These are phyloP conservation scores for Drosophila rufa DNA, from an alignment of 1,140 invertebrate genomes.

Conservation along the genomic window DNA sequence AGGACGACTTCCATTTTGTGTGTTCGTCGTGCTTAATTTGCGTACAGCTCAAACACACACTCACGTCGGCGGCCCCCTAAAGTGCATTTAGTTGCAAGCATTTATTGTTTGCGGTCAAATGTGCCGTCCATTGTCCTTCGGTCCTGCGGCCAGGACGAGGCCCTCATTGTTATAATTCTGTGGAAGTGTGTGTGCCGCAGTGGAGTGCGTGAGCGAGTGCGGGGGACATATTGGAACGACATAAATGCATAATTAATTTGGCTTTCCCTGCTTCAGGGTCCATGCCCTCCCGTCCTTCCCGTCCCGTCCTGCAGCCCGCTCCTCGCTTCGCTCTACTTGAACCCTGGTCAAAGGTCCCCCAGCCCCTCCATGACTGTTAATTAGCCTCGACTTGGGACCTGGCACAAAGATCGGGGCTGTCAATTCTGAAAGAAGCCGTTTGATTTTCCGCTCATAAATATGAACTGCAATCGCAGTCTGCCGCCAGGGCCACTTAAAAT, in stretches of 20 bases:
- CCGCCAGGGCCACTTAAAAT: conserved; percentile 46
- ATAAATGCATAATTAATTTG: conserved; percentile 84
- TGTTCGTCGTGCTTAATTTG: conserved; percentile 80
- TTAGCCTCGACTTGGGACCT: conserved; percentile 7
- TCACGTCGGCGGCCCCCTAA: conserved; percentile 52
- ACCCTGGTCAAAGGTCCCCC: conserved; percentile 8
- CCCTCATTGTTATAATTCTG: conserved; percentile 60
- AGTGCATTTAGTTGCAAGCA: conserved; percentile 82
- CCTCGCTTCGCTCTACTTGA: conserved; percentile 50
- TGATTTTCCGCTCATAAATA: conserved; percentile 30
- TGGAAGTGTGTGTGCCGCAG: conserved; percentile 18
- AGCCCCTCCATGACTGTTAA: conserved; percentile 19
- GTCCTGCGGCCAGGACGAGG: conserved; percentile 51
- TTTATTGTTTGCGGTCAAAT: conserved; percentile 83
- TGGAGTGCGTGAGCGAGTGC: conserved; percentile 3
- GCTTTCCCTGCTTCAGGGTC: conserved; percentile 57
- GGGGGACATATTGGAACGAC: conserved; percentile 77
- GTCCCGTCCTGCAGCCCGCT: conserved; percentile 45
- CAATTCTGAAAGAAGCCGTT: conserved; percentile 15
- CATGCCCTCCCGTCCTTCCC: conserved; percentile 19
- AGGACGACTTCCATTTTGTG: conserved; percentile 63
- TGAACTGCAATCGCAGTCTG: conserved; percentile 6
- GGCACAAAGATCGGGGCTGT: conserved; percentile 9
- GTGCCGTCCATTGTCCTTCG: conserved; percentile 63
- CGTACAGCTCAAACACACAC: conserved; percentile 49